These are phyloP conservation scores for Bombylius major DNA, from an alignment of 2,888 invertebrate species.

Conservation along the genomic window DNA sequence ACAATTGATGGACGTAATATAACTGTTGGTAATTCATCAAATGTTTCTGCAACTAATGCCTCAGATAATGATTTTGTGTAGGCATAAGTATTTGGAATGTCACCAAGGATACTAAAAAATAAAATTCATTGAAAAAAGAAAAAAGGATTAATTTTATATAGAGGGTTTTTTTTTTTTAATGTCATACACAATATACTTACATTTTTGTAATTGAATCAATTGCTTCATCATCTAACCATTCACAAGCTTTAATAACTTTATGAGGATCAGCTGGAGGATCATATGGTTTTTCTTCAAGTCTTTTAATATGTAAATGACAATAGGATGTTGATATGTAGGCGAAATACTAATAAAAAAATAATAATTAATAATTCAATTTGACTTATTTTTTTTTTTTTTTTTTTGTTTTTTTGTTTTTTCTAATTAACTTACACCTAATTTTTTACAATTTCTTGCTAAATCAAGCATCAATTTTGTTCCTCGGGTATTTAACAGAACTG, in stretches of 20 bases:
- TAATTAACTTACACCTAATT: constrained; percentile 49
- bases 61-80: constrained; percentile 89
- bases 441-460: constrained; percentile 62
- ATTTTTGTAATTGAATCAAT: constrained; percentile 50
- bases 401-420: background rate
- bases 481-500: constrained; percentile 82
- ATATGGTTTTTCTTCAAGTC: constrained; percentile 75
- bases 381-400: background rate
- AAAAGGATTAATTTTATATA: no score
- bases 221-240: constrained; percentile 65
- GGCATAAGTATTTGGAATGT: constrained; percentile 84
- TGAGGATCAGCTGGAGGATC: constrained; percentile 68
- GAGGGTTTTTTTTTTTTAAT: no score
- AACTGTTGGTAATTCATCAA: constrained; percentile 60
- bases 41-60: constrained; percentile 65
- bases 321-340: constrained; percentile 76
- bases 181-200: constrained; percentile 23
- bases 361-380: constrained; percentile 3
- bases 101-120: constrained; percentile 47
- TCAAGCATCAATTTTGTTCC: constrained; percentile 82
- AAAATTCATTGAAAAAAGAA: constrained; percentile 8
- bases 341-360: constrained; percentile 38
- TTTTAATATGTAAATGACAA: constrained; percentile 72
- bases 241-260: constrained; percentile 59
- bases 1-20: constrained; percentile 83